A percentile compares a stretch with the other conserved stretches of the same genome.
Evolutionary conservation across 1,140 invertebrate species (phyloP).

Genomic region (Zaprionus africanus): DNA sequence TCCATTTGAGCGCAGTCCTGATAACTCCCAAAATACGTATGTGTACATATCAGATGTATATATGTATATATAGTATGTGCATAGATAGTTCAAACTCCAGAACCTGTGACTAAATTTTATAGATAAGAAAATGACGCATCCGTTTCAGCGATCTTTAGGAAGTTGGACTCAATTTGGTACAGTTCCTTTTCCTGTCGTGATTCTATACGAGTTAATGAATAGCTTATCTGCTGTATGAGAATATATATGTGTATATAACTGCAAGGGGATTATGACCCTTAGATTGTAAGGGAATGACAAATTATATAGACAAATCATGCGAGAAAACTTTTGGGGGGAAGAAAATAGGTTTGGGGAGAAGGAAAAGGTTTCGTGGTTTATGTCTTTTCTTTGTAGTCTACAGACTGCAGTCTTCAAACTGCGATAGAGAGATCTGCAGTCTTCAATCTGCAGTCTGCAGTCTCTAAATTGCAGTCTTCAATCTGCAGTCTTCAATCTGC

Average conservation of each 20-base stretch:
- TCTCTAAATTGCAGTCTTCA: too few species aligned
- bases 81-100: not conserved
- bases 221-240: not conserved
- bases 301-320: too few species aligned
- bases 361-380: too few species aligned
- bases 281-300: too few species aligned
- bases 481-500: not conserved
- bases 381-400: too few species aligned
- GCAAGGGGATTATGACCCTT: too few species aligned
- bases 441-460: too few species aligned
- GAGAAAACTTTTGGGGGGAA: too few species aligned
- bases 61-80: not conserved
- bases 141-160: not conserved
- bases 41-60: not conserved
- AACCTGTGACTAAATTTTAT: conserved; percentile 13
- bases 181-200: not conserved
- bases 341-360: too few species aligned
- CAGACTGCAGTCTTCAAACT: too few species aligned
- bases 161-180: not conserved
- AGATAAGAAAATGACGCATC: not conserved
- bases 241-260: not conserved
- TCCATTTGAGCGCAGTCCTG: conserved; percentile 15
- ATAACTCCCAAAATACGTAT: not conserved
- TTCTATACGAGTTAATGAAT: not conserved
- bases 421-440: too few species aligned